These are phyloP conservation scores for Carassius auratus DNA, from an alignment of 2,113 vertebrate genomes.

Conservation along the genomic window DNA sequence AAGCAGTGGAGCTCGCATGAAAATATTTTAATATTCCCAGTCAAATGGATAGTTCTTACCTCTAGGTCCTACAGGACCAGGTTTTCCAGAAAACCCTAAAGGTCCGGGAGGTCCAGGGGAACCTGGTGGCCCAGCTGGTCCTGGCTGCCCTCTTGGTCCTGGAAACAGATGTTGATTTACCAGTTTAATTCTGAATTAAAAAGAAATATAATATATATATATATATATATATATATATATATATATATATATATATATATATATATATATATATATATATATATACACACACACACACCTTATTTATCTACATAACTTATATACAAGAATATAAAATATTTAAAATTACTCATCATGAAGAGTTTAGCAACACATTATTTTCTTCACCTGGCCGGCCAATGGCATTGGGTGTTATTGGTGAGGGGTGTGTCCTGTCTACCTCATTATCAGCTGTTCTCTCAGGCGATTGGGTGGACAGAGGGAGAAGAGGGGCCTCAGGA, in stretches of 20 bases:
- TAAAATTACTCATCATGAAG: no score
- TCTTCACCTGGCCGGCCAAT: constrained; percentile 63
- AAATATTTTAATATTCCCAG: neutral
- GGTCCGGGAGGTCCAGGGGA: constrained; percentile 9
- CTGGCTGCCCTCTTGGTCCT: constrained; percentile 62
- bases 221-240: no score
- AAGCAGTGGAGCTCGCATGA: neutral
- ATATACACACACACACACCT: no score
- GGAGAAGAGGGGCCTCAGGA: constrained; percentile 45
- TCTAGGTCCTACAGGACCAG: constrained; percentile 73
- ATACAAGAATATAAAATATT: no score
- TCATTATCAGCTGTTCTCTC: constrained; percentile 73
- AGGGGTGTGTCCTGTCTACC: constrained; percentile 73
- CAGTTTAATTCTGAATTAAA: neutral
- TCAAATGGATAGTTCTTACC: constrained; percentile 32
- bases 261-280: no score
- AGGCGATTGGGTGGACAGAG: constrained; percentile 74
- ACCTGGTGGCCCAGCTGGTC: fast-evolving
- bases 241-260: no score
- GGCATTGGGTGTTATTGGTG: constrained; percentile 74
- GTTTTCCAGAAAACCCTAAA: constrained; percentile 74
- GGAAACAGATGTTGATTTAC: constrained; percentile 39
- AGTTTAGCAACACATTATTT: neutral
- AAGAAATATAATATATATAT: no score
- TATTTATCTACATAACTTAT: no score